Conservation (phyloP, 2,113 vertebrate genomes). For the Pagrus major region DNA sequence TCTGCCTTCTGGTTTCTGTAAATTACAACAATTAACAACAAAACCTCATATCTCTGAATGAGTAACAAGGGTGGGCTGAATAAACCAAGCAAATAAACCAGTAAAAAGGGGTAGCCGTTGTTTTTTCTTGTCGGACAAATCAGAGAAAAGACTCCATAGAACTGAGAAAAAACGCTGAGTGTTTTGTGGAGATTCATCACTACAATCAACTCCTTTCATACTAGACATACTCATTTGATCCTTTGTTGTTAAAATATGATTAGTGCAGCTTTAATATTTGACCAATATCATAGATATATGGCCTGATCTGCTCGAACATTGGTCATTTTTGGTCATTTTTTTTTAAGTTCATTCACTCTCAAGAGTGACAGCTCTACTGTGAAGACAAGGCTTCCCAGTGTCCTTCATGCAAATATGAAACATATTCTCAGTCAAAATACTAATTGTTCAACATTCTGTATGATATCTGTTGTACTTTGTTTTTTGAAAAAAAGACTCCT, state of each 20-base stretch:
- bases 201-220: no score
- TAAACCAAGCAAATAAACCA: background rate
- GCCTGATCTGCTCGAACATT: background rate
- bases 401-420: constrained; percentile 7
- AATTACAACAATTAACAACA: constrained; percentile 40
- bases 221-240: no score
- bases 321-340: background rate
- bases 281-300: no score
- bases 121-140: background rate
- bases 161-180: no score
- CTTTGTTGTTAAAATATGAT: no score
- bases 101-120: background rate
- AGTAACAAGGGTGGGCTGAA: constrained; percentile 7
- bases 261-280: no score
- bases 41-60: background rate
- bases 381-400: background rate
- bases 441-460: background rate
- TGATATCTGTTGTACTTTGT: constrained; percentile 9
- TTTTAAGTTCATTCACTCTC: no score
- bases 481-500: constrained; percentile 13
- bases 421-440: constrained; percentile 10
- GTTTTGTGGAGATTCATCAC: no score
- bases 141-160: constrained; percentile 15
- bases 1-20: background rate
- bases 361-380: constrained; percentile 5